A percentile compares a stretch with the other conserved stretches of the same genome.
Conservation (phyloP, 2,888 invertebrate species). For the Eupithecia abbreviata region DNA sequence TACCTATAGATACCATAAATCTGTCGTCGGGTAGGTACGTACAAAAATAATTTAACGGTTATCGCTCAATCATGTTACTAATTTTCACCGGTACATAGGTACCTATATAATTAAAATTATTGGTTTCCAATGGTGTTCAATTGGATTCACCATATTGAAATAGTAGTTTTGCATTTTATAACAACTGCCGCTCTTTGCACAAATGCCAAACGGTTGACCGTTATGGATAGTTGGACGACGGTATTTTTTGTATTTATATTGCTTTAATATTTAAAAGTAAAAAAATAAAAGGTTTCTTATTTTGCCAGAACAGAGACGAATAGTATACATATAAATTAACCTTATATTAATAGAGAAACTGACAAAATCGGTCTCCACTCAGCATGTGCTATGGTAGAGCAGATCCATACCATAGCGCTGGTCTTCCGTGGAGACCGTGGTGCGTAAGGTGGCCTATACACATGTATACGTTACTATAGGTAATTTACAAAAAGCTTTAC, state of each 20-base stretch:
- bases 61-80: neutral
- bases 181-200: neutral
- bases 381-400: too few relatives aligned
- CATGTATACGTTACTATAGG: neutral
- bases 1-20: too few relatives aligned
- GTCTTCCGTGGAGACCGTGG: too few relatives aligned
- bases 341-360: too few relatives aligned
- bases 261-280: neutral
- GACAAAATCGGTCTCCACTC: too few relatives aligned
- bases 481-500: slow-evolving; percentile 6
- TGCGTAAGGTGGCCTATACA: too few relatives aligned
- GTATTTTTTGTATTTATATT: neutral
- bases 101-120: neutral
- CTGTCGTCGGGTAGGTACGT: neutral
- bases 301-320: too few relatives aligned
- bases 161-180: neutral
- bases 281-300: too few relatives aligned
- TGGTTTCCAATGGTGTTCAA: neutral
- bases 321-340: too few relatives aligned
- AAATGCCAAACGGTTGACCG: neutral
- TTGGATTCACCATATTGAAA: neutral
- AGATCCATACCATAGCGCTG: too few relatives aligned
- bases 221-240: neutral
- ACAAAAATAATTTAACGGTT: neutral
- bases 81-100: neutral